These are phyloP conservation scores for Ciconia stormi DNA, from an alignment of 2,113 vertebrate genomes.

Conservation along the genomic window DNA sequence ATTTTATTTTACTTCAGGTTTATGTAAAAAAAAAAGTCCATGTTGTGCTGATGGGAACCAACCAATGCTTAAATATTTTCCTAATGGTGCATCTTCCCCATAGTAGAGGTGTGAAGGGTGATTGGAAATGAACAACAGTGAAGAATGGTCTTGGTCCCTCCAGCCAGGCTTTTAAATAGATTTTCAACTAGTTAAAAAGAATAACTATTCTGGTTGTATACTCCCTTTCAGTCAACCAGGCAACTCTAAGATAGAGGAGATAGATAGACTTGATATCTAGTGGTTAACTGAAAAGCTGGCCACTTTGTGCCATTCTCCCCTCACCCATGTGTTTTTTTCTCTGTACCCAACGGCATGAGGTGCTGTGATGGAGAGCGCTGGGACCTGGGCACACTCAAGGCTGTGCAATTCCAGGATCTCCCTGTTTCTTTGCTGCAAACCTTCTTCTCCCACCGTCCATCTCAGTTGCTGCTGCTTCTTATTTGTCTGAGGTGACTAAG, in stretches of 20 bases:
- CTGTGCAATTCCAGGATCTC: not conserved
- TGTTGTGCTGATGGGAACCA: not conserved
- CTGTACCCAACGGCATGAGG: not conserved
- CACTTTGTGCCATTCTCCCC: not conserved
- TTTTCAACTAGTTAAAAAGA: not conserved
- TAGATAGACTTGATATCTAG: not conserved
- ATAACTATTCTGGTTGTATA: not conserved
- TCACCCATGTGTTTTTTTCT: fast-evolving
- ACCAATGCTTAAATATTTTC: not conserved
- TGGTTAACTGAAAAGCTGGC: not conserved
- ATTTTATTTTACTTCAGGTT: not conserved
- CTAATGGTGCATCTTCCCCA: not conserved
- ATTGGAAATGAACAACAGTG: not conserved
- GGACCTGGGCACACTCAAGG: not conserved
- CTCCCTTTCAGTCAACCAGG: not conserved
- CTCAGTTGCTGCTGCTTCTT: not conserved
- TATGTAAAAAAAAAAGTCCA: not conserved
- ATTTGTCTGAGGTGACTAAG: not conserved
- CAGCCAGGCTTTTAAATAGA: not conserved
- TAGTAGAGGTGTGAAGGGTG: not conserved
- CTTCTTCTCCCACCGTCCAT: not conserved
- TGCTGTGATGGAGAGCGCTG: not conserved
- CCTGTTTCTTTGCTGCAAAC: not conserved
- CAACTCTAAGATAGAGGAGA: not conserved
- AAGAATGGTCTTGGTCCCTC: not conserved